Percentiles rank a stretch among this genome's conserved stretches.
Evolutionary conservation across 2,888 invertebrate genomes (phyloP).

Genomic region (Griposia aprilina): DNA sequence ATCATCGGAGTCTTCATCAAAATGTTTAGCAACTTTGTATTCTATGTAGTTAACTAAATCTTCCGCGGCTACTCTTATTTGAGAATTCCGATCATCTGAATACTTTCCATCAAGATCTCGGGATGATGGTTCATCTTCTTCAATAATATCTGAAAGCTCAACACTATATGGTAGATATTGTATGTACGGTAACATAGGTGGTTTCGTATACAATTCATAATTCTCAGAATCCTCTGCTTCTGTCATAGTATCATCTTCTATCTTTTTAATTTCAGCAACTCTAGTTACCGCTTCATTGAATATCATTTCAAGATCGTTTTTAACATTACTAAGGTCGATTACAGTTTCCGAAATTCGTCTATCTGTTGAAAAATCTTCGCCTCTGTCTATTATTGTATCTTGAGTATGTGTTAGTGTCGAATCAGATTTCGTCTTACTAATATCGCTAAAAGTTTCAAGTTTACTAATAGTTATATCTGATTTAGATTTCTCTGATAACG

Average conservation of each 20-base stretch:
- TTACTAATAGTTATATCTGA: conserved; percentile 87
- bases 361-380: conserved; percentile 71
- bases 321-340: conserved; percentile 83
- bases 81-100: conserved; percentile 75
- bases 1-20: conserved; percentile 79
- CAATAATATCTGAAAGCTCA: conserved; percentile 86
- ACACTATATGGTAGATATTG: conserved; percentile 83
- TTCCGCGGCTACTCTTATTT: conserved; percentile 79
- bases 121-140: conserved; percentile 87
- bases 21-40: conserved; percentile 77
- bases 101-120: conserved; percentile 74
- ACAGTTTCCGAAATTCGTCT: conserved; percentile 86
- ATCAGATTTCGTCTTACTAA: conserved; percentile 88
- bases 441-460: conserved; percentile 85
- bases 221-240: conserved; percentile 86
- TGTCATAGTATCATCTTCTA: conserved; percentile 83
- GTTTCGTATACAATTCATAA: conserved; percentile 85
- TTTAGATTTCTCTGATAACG: conserved; percentile 86
- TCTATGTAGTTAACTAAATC: conserved; percentile 83
- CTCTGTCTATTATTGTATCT: conserved; percentile 86
- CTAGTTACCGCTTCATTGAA: conserved; percentile 81
- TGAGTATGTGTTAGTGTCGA: conserved; percentile 86
- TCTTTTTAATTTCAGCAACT: conserved; percentile 75
- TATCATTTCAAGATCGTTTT: conserved; percentile 84
- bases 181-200: conserved; percentile 76